Conservation (phyloP, 2,113 vertebrate species). For the Centropristis striata region DNA sequence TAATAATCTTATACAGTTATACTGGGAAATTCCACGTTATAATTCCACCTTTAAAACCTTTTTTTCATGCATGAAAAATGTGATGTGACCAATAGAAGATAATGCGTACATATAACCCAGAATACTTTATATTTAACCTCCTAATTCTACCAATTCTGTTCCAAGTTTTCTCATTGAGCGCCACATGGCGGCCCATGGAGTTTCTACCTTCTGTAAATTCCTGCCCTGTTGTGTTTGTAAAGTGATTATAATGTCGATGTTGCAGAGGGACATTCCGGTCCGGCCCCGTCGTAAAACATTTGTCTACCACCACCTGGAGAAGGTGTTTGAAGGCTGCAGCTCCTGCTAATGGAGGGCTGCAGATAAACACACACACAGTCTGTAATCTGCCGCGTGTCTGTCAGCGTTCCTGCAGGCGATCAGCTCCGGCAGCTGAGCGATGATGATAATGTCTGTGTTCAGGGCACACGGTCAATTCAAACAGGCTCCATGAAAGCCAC, state of each 20-base stretch:
- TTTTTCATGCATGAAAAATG: no score
- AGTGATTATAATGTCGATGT: slow-evolving; percentile 16
- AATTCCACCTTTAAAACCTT: no score
- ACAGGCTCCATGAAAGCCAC: slow-evolving; percentile 42
- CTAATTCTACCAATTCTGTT: no score
- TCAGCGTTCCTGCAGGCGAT: slow-evolving; percentile 46
- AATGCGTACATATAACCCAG: no score
- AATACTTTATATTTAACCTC: no score
- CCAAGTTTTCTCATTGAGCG: no score
- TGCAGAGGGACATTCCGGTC: slow-evolving; percentile 76
- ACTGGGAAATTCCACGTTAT: no score
- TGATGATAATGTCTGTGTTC: slow-evolving; percentile 67
- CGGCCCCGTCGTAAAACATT: slow-evolving; percentile 78
- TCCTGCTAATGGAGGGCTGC: slow-evolving; percentile 45
- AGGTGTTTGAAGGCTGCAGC: slow-evolving; percentile 56
- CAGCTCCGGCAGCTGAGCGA: slow-evolving; percentile 49
- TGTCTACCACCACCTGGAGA: slow-evolving; percentile 78
- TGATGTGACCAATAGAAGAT: no score
- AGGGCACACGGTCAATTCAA: slow-evolving; percentile 48
- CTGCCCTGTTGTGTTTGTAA: slow-evolving; percentile 26
- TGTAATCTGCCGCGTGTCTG: slow-evolving; percentile 41
- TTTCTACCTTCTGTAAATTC: slow-evolving; percentile 10
- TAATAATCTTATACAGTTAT: no score
- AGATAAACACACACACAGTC: slow-evolving; percentile 16
- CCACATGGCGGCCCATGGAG: no score